Evolutionary conservation across 2,113 vertebrate species (phyloP), one percentile per base, ranked within the genome.

Genomic region (Salvator merianae): DNA sequence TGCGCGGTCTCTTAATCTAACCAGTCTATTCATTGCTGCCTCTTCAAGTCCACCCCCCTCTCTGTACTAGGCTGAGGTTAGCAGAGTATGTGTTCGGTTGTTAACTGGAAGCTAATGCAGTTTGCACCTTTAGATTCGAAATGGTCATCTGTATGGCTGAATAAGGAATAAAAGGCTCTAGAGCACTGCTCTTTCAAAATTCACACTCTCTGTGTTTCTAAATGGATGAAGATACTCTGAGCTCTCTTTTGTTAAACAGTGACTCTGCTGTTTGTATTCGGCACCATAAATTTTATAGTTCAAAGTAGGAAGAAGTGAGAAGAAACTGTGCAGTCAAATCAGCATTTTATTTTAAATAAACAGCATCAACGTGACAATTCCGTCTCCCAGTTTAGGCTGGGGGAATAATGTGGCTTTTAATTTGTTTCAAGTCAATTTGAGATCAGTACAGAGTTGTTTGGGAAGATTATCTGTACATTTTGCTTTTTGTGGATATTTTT

Each of bases 71-170:
- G 94, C 93, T 88, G 92, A 87, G 88, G 83, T 92, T 93, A 88
- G 86, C 88, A 38, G 90, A 86, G 87, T 92, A 94, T 91, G 10
- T 47, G 43, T 7, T 5, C 5, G 43, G 6, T 94, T 92, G 87
- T 93, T 90, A 79, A 91, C 91, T 92, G 83, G 87, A 91, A 91
- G 88, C 93, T 93, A 94, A 94, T 95, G 94, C 95, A 92, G 92
- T 91, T 95, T 95, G 95, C 93, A 96, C 93, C 92, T 96, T 94
- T 92, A 65, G 94, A 94, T 97, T 96, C 96, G 97, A 96, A 93
- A 96, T 97, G 96, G 95, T 95, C 96, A 96, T 96, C 96, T 94
- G 92, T 94, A 89, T 93, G 87, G 68, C 88, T 94, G 91, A 96
- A 92, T 93, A 95, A 94, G 95, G 94, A 95, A 95, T 94, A 94